Base-by-base conservation (phyloP, 2,888 invertebrate species). In the Lypha dubia region DNA sequence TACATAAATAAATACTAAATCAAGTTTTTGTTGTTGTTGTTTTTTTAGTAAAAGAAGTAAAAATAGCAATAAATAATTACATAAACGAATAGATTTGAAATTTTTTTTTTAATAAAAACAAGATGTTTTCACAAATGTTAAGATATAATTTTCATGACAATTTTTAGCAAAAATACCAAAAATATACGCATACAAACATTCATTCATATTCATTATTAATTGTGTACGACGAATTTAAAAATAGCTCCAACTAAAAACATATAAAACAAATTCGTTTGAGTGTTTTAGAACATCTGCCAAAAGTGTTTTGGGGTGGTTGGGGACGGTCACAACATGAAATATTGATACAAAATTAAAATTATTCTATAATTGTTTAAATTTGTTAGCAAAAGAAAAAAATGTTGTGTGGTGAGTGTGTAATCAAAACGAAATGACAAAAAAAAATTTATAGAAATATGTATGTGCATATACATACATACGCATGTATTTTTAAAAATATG, bases 211-310 rank as follows among this genome's bases (percentile, higher is more conserved):
- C n/a, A 56, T 44, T 46, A 41, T 62, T 51, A 62, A 73, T 51
- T 74, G 15, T 28, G 62, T 74, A 41, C 74, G 63, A 63, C 63
- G 53, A 74, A 63, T 74, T 62, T 74, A 74, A 74, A 74, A 74
- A 74, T 74, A 62, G 51, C 8, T 28, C 9, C 24, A 62, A 73
- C 3, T 7, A 35, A 41, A 58, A 24, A 51, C 3, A 24, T n/a
- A n/a, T n/a, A n/a, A n/a, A n/a, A 35, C 38, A 51, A 38, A 24
- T 22, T 22, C 9, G n/a, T n/a, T 51, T 74, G 49, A 38, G 28
- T 62, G 13, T 51, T 62, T 74, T 24, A 38, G 35, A 38, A 62
- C 73, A 74, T 41, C 38, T 74, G 74, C 74, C 63, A 74, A 74
- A 71, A 71, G 20, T 56, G 44, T 28, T 51, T 7, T 8, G 1